Conservation (phyloP, 2,113 vertebrate species). For the Silurus asotus region DNA sequence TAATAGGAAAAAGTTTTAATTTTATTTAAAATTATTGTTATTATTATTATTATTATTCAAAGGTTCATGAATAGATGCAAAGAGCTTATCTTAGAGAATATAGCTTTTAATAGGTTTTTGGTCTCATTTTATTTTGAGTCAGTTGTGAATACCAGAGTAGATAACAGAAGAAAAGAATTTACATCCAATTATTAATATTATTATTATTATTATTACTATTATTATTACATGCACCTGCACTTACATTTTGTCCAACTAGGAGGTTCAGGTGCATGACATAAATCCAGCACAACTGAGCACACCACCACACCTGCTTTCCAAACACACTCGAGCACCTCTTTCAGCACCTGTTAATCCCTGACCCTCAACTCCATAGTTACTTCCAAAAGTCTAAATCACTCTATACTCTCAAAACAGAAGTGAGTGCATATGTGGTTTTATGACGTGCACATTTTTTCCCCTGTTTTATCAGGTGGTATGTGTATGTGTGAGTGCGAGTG, state of each 20-base stretch:
- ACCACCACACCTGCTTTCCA: conserved; percentile 43
- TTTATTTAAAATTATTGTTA: not conserved
- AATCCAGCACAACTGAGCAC: conserved; percentile 16
- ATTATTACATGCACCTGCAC: not conserved
- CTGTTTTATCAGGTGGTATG: conserved; percentile 43
- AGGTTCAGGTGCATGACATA: conserved; percentile 40
- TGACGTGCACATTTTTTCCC: not conserved
- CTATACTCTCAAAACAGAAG: not conserved
- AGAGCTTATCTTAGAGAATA: not conserved
- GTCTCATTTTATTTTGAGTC: not conserved
- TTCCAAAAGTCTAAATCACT: not conserved
- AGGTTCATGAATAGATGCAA: not conserved
- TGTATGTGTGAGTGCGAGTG: conserved; percentile 37
- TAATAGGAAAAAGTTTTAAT: not conserved
- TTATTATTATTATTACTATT: not conserved
- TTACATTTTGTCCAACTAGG: conserved; percentile 18
- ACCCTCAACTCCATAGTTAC: conserved; percentile 18
- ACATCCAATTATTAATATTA: not conserved
- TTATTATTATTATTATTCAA: not conserved
- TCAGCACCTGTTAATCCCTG: conserved; percentile 41
- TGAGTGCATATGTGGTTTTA: not conserved
- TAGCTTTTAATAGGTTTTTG: not conserved
- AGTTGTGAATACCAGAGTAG: not conserved
- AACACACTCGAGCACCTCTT: conserved; percentile 29
- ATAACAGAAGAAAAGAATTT: not conserved